These are phyloP conservation scores for Ciconia boyciana DNA, from an alignment of 2,113 vertebrate genomes.

Conservation along the genomic window DNA sequence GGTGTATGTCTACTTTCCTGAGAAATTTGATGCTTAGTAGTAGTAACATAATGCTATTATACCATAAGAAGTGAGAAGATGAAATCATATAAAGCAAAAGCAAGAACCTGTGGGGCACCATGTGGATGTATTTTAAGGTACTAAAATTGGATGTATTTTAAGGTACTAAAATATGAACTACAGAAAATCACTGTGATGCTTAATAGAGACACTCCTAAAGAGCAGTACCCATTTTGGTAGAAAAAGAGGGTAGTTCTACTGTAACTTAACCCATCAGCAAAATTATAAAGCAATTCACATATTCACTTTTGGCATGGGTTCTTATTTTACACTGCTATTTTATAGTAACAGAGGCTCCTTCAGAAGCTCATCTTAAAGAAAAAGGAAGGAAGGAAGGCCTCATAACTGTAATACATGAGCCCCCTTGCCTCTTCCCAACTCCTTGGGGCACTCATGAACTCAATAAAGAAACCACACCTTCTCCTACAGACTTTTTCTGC, in stretches of 20 bases:
- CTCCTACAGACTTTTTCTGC: background rate
- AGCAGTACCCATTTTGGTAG: accelerated
- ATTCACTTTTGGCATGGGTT: background rate
- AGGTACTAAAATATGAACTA: background rate
- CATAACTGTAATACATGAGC: background rate
- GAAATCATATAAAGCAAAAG: background rate
- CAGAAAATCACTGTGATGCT: background rate
- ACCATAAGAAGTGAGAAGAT: background rate
- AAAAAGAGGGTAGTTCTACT: background rate
- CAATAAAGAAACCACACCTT: background rate
- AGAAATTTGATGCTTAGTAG: background rate
- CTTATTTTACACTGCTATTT: background rate
- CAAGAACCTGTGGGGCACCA: background rate
- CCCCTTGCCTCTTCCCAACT: background rate
- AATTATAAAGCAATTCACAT: background rate
- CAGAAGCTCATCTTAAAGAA: background rate
- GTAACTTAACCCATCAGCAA: background rate
- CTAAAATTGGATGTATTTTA: background rate
- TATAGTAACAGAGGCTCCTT: background rate
- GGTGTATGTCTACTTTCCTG: background rate
- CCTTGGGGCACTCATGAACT: background rate
- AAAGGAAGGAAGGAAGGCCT: background rate
- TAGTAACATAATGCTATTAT: background rate
- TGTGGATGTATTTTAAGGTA: background rate
- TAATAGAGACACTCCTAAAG: background rate